phyloP scores from a whole-genome alignment of 2,113 vertebrate species.

The Odocoileus virginianus region DNA sequence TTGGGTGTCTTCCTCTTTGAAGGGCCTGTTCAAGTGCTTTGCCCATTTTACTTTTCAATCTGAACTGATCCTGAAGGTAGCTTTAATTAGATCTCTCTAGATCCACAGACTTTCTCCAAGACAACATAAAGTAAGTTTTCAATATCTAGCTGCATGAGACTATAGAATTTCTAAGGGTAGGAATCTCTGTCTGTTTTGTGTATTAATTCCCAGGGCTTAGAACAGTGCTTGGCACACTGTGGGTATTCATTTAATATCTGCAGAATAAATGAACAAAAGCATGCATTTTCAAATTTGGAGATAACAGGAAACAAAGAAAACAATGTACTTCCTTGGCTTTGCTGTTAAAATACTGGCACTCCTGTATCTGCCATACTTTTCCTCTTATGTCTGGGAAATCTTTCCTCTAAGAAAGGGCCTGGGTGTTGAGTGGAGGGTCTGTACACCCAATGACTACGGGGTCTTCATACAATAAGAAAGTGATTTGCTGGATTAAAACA shows the following conservation, averaged over 20 bases:
- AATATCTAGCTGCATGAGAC: background rate
- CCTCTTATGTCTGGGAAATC: background rate
- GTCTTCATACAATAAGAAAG: background rate
- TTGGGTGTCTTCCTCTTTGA: background rate
- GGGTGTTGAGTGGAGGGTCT: background rate
- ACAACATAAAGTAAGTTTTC: background rate
- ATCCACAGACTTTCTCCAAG: background rate
- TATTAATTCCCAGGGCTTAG: background rate
- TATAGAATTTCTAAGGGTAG: background rate
- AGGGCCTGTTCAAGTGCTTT: background rate
- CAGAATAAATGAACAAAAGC: background rate
- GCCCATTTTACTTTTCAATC: conserved; percentile 36
- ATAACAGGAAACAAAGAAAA: background rate
- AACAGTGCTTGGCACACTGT: background rate
- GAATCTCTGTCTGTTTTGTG: conserved; percentile 13
- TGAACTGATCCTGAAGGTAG: background rate
- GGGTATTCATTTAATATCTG: conserved; percentile 7
- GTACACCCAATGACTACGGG: background rate
- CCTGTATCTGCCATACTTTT: background rate
- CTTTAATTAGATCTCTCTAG: background rate
- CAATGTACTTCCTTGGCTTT: background rate
- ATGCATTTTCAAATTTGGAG: background rate
- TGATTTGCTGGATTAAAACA: conserved; percentile 29
- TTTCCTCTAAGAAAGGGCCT: background rate
- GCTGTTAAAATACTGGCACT: background rate